Conservation (phyloP, 2,797 vertebrate genomes). For the Oreochromis grahami region DNA sequence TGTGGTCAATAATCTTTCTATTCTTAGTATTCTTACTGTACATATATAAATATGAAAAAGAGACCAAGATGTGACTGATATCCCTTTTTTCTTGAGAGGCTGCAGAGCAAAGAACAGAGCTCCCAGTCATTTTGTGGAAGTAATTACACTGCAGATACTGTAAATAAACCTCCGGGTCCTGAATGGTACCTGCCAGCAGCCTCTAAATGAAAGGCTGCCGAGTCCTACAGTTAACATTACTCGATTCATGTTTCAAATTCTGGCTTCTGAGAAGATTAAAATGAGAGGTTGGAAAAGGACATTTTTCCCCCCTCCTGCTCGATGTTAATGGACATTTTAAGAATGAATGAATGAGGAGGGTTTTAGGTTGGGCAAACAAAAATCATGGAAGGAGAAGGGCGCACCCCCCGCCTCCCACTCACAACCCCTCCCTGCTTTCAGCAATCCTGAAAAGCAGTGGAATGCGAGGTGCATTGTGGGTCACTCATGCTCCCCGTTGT, state of each 20-base stretch:
- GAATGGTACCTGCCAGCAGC: slow-evolving; percentile 16
- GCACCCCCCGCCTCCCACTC: slow-evolving; percentile 8
- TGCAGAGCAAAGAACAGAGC: background rate
- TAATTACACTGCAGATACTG: background rate
- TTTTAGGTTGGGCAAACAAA: slow-evolving; percentile 15
- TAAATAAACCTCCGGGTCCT: slow-evolving; percentile 1
- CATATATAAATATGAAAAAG: background rate
- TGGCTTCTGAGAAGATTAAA: background rate
- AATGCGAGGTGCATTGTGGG: slow-evolving; percentile 66
- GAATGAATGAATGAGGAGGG: background rate
- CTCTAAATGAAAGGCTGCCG: slow-evolving; percentile 1
- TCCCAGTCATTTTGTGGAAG: background rate
- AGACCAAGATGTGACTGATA: background rate
- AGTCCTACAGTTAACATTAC: background rate
- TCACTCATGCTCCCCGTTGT: slow-evolving; percentile 53
- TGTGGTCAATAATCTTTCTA: background rate
- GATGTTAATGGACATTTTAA: slow-evolving; percentile 11
- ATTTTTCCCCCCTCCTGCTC: background rate
- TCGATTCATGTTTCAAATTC: background rate
- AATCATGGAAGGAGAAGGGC: slow-evolving; percentile 23
- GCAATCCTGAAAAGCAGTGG: slow-evolving; percentile 51
- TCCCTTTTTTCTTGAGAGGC: background rate
- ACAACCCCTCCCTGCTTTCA: background rate
- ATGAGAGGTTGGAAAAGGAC: background rate
- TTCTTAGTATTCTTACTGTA: background rate